phyloP scores from a whole-genome alignment of 2,888 invertebrate species.

The Tromatobia lineatoria region DNA sequence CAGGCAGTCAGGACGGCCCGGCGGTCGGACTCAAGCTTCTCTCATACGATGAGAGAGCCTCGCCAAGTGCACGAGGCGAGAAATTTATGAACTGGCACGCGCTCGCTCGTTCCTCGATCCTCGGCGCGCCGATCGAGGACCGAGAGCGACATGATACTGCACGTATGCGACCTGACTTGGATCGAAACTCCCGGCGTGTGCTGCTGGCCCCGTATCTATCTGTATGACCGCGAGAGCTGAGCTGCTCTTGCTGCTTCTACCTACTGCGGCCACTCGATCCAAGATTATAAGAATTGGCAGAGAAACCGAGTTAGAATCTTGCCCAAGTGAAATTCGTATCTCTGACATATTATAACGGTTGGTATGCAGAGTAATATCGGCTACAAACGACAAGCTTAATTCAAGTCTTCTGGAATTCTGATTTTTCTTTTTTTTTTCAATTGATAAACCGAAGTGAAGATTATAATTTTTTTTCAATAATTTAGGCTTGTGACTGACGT shows the following conservation, averaged over 20 bases:
- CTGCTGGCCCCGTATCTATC: slow-evolving; percentile 55
- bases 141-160: slow-evolving; percentile 57
- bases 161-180: slow-evolving; percentile 61
- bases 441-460: not conserved
- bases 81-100: slow-evolving; percentile 73
- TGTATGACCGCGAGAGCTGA: slow-evolving; percentile 34
- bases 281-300: slow-evolving; percentile 48
- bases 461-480: not conserved
- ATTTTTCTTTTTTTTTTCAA: not conserved
- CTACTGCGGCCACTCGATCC: slow-evolving; percentile 40
- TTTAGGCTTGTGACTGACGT: not conserved
- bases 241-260: slow-evolving; percentile 6
- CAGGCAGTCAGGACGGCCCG: not conserved
- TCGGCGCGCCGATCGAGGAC: slow-evolving; percentile 42
- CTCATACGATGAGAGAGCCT: slow-evolving; percentile 60
- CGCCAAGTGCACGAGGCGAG: slow-evolving; percentile 69
- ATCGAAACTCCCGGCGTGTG: slow-evolving; percentile 45
- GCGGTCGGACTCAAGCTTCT: slow-evolving; percentile 45
- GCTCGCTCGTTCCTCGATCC: slow-evolving; percentile 58
- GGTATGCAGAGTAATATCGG: not conserved
- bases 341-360: slow-evolving; percentile 43
- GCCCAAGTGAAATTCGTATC: slow-evolving; percentile 62
- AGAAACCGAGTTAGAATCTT: slow-evolving; percentile 62
- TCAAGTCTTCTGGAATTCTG: not conserved
- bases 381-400: not conserved